Conservation (phyloP, 92 coral and sea anemone genomes). For the Bergia puertoricense region DNA sequence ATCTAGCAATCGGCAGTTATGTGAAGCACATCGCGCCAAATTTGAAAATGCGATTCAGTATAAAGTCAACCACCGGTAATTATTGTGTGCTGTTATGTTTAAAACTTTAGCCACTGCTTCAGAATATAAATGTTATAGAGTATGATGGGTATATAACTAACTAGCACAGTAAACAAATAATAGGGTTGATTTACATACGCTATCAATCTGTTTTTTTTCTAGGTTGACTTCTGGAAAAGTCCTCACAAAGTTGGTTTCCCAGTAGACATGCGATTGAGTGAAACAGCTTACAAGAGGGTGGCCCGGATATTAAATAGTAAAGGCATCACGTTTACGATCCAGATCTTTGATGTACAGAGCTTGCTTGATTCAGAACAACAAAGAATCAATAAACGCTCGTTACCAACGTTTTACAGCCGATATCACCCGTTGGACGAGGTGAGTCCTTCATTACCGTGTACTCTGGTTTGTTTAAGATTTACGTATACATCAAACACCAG, state of each 20-base stretch:
- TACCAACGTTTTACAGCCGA: constrained; percentile 25
- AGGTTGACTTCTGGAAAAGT: constrained; percentile 90
- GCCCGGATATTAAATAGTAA: constrained; percentile 57
- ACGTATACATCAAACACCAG: too few relatives aligned
- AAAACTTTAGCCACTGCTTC: too few relatives aligned
- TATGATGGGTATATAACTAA: not conserved
- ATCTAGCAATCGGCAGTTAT: too few relatives aligned
- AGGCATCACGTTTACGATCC: constrained; percentile 57
- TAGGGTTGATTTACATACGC: not conserved
- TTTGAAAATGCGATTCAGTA: too few relatives aligned
- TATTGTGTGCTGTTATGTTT: too few relatives aligned
- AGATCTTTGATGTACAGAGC: constrained; percentile 55
- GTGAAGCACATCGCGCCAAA: too few relatives aligned
- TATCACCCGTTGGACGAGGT: not conserved
- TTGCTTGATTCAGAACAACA: constrained; percentile 54
- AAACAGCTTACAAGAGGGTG: constrained; percentile 54
- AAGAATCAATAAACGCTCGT: constrained; percentile 8
- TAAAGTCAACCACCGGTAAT: too few relatives aligned
- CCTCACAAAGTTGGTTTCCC: constrained; percentile 56
- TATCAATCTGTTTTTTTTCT: too few relatives aligned
- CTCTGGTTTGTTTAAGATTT: too few relatives aligned
- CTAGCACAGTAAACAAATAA: not conserved
- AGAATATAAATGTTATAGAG: not conserved
- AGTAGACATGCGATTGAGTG: constrained; percentile 76
- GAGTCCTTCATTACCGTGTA: too few relatives aligned